Percentiles rank a stretch among this genome's conserved stretches.
Evolutionary conservation across 2,113 vertebrate genomes (phyloP).

Genomic region (Limnothrissa miodon): DNA sequence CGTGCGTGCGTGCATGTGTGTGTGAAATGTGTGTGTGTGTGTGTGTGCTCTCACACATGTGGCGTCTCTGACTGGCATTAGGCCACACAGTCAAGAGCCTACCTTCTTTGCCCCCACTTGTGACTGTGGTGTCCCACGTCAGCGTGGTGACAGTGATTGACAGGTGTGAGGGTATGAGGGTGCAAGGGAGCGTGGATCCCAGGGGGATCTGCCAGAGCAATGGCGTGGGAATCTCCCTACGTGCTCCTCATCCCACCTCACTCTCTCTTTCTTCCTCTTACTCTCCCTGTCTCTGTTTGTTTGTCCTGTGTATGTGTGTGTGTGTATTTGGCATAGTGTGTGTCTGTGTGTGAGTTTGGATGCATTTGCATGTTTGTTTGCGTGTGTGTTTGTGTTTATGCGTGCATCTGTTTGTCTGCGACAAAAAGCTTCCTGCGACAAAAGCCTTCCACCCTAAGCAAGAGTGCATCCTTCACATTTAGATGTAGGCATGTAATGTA

Average conservation of each 20-base stretch:
- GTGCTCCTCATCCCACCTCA: neutral
- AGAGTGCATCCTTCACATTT: neutral
- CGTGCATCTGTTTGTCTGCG: neutral
- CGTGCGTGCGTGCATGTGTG: neutral
- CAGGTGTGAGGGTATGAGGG: conserved; percentile 32
- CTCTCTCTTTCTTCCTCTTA: neutral
- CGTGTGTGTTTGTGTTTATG: neutral
- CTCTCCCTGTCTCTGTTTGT: neutral
- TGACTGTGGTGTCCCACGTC: conserved; percentile 26
- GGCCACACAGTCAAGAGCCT: neutral
- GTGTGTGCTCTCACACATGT: neutral
- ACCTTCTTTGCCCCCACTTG: conserved; percentile 1
- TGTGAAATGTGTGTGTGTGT: neutral
- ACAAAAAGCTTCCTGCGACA: neutral
- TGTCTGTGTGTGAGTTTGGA: neutral
- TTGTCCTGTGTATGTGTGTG: neutral
- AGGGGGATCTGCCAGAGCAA: conserved; percentile 29
- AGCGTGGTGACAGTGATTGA: conserved; percentile 48
- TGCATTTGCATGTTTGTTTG: neutral
- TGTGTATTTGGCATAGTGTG: neutral
- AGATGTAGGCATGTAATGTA: neutral
- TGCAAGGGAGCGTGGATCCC: neutral
- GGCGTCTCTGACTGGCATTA: conserved; percentile 23
- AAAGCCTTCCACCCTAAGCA: neutral
- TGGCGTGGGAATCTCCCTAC: conserved; percentile 47